Evolutionary conservation across 2,888 invertebrate species (phyloP), one percentile per base, ranked within the genome.

Genomic region (Cistogaster globosa): DNA sequence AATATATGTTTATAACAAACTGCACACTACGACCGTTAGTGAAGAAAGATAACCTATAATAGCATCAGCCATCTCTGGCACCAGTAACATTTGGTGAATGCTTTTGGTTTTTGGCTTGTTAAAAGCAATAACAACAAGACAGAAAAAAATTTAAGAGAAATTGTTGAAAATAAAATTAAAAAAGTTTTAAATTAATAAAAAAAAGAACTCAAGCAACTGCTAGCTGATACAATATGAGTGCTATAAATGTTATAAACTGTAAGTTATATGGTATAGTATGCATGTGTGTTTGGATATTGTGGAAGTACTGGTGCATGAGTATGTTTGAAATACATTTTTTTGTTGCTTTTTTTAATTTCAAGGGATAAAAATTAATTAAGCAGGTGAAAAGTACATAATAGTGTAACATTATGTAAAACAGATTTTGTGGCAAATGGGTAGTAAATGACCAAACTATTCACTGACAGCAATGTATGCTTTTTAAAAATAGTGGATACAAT

Each of bases 291-390:
- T 32, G 32, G 6, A 32, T 32, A 32, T 8, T 32, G 6, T 32
- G 2, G 32, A 32, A 12, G 12, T 42, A 42, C 12, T 12, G 8
- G 16, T 36, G 45, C 48, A 20, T 26, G 51, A 18, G 18, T 53
- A 9, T 48, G 48, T 48, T 7, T 48, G 48, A n/a, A 42, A 42
- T 42, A 42, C 42, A 42, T 42, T 42, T 42, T 48, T 22, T 55
- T 20, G 38, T 57, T 65, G 8, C n/a, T 67, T 58, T 53, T 53
- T 32, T 75, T 12, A 38, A 60, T 45, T 77, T 71, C 71, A 78
- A 81, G 83, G 78, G 69, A 85, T 87, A 76, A 86, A 87, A 87
- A 86, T 87, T 87, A 87, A 86, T 86, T 87, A 87, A 80, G 84
- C 79, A 85, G 86, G 83, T 81, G 76, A 77, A 84, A 82, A 80